A percentile compares a stretch with the other conserved stretches of the same genome.
Conservation (phyloP, 2,888 invertebrate species). For the Elaeidobius kamerunicus region DNA sequence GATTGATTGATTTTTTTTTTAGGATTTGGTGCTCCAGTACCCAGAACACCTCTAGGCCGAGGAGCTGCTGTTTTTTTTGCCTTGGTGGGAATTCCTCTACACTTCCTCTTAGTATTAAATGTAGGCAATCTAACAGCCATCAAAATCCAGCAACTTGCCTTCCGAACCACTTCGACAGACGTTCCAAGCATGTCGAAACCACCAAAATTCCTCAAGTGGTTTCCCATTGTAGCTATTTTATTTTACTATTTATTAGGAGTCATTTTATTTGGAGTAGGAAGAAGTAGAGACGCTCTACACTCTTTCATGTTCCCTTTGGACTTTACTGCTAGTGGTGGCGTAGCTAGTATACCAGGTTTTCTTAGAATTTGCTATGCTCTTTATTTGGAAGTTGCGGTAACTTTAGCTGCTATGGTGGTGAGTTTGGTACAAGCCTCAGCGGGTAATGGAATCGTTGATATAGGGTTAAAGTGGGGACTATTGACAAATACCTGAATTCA, state of each 20-base stretch:
- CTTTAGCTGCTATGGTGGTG: constrained; percentile 58
- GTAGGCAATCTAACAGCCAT: constrained; percentile 54
- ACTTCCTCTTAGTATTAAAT: constrained; percentile 60
- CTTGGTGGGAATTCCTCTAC: constrained; percentile 63
- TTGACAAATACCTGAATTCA: constrained; percentile 51
- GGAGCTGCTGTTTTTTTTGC: constrained; percentile 63
- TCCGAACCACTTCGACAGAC: constrained; percentile 38
- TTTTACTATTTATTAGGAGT: constrained; percentile 61
- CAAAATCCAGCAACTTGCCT: constrained; percentile 50
- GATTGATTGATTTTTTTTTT: constrained; percentile 30
- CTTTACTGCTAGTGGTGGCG: constrained; percentile 67
- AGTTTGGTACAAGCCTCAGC: constrained; percentile 59
- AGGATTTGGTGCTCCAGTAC: constrained; percentile 73
- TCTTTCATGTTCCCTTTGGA: constrained; percentile 65
- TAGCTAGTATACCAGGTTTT: constrained; percentile 57
- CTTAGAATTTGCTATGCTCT: constrained; percentile 62
- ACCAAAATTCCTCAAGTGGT: constrained; percentile 46
- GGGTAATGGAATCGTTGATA: constrained; percentile 54
- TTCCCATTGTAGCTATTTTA: constrained; percentile 49
- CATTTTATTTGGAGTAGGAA: constrained; percentile 58
- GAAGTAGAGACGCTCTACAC: constrained; percentile 53
- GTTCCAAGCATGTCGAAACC: constrained; percentile 37
- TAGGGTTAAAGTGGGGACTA: constrained; percentile 55
- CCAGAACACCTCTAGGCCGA: constrained; percentile 61
- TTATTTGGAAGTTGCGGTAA: constrained; percentile 66